Conservation (phyloP, 2,113 vertebrate species). For the Girardinichthys multiradiatus region DNA sequence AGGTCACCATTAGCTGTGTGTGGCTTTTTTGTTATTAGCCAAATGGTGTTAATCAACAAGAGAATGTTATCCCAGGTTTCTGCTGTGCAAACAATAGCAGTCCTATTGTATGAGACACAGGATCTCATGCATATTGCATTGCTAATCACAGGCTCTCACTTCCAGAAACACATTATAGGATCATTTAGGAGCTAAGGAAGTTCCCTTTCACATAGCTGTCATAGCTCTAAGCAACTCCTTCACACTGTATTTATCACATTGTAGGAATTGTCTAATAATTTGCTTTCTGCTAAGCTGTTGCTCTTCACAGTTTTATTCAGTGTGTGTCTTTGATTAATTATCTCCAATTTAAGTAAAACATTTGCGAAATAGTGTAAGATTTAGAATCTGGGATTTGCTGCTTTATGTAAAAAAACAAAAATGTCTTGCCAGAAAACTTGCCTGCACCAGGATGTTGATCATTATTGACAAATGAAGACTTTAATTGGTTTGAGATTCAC, state of each 20-base stretch:
- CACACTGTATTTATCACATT: slow-evolving; percentile 39
- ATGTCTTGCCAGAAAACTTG: no score
- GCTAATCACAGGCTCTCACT: not conserved
- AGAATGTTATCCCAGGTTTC: slow-evolving; percentile 8
- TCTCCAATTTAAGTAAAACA: slow-evolving; percentile 12
- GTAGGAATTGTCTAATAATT: slow-evolving; percentile 23
- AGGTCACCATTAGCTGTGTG: slow-evolving; percentile 2
- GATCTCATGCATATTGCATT: not conserved
- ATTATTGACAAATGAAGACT: not conserved
- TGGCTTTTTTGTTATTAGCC: not conserved
- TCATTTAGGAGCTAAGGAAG: not conserved
- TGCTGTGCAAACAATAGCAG: not conserved
- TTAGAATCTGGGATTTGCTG: not conserved
- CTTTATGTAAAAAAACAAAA: no score
- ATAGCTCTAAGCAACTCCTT: slow-evolving; percentile 14
- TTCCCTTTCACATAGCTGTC: slow-evolving; percentile 24
- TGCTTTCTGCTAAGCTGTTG: slow-evolving; percentile 16
- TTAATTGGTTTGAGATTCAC: not conserved
- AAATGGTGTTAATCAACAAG: not conserved
- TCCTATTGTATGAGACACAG: not conserved
- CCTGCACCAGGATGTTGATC: not conserved
- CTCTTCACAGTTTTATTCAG: slow-evolving; percentile 36
- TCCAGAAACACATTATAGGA: not conserved
- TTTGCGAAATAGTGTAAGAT: not conserved
- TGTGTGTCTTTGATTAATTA: slow-evolving; percentile 43